Evolutionary conservation across 2,113 vertebrate species (phyloP).

Genomic region (Gymnorhina tibicen): DNA sequence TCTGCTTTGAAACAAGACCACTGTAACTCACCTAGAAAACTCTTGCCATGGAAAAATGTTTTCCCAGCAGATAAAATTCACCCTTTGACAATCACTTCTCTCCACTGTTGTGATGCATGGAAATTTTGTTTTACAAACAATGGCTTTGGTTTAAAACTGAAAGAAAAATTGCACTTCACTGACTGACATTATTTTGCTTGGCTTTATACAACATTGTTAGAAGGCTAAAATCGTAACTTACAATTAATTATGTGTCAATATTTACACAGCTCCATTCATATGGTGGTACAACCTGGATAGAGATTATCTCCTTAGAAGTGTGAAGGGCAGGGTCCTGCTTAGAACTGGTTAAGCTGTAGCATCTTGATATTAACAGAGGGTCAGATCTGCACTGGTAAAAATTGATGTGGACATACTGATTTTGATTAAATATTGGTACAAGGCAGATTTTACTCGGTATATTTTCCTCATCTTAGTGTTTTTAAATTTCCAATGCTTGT

Average conservation of each 20-base stretch:
- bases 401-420: background rate
- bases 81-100: background rate
- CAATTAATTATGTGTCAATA: background rate
- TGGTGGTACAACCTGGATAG: background rate
- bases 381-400: background rate
- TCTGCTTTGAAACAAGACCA: background rate
- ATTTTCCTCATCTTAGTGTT: background rate
- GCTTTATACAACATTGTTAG: background rate
- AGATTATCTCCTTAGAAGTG: background rate
- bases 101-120: background rate
- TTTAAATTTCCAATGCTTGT: background rate
- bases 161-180: background rate
- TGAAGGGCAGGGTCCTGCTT: background rate
- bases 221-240: background rate
- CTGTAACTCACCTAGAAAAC: background rate
- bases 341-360: background rate
- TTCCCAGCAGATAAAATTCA: background rate
- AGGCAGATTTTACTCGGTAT: background rate
- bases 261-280: background rate
- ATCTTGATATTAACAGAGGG: background rate
- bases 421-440: background rate
- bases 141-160: background rate
- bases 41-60: background rate
- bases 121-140: background rate
- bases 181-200: background rate